Evolutionary conservation across 53 echinoderm and acorn worm genomes (phyloP), one percentile per base, ranked within the genome.

Genomic region (Paelopatides confundens): DNA sequence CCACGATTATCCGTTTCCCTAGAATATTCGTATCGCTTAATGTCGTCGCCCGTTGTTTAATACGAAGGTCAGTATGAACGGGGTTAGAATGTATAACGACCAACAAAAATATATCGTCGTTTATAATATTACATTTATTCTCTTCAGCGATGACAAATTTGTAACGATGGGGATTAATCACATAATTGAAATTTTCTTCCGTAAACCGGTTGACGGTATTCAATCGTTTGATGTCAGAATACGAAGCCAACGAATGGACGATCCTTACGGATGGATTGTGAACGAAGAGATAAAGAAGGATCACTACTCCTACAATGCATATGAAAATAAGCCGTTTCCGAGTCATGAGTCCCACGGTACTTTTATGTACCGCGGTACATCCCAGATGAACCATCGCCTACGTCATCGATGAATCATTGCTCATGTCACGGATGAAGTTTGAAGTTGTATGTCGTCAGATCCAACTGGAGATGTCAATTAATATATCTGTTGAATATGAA

Each of bases 61-160:
- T 79, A 46, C 79, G 79, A 33, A 79, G 79, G 28, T 32, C 51
- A 5, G 21, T 31, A 33, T 79, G 49, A 4, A 33, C 18, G 32
- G 79, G 52, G 13, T 53, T 79, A 14, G 79, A 79, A 31, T 79
- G 79, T 14, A 79, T 79, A 7, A 79, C 17, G n/a, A 79, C 79
- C 31, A 79, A 32, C 31, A 79, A 48, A 53, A 79, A 79, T 17
- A 79, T 32, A 17, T 48, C 35, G 11, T 31, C 21, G 1, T 23
- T 28, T 47, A 39, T 24, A 10, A 18, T 4, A 2, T 79, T 27
- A 31, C 79, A 79, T 31, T 79, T 79, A 52, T 79, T 26, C 29
- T 46, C 15, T 54, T 79, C 79, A 32, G 43, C 51, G 49, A 50
- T 14, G 32, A 79, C 29, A 23, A 79, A 23, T 24, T 50, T 30